phyloP scores from a whole-genome alignment of 2,797 vertebrate species.

The Coendou prehensilis region DNA sequence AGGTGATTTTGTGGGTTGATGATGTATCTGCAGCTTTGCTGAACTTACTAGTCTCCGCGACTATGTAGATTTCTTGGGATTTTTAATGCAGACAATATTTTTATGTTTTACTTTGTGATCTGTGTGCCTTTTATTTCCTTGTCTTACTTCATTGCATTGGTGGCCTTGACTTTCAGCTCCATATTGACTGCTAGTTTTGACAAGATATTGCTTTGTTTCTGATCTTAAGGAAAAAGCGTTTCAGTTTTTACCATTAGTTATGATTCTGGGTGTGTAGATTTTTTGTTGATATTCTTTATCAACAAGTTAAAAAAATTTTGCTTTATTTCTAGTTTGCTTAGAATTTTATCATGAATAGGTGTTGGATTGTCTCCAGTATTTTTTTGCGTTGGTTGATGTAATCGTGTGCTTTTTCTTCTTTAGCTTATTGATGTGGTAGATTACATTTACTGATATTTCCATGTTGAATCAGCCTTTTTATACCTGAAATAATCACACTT shows the following conservation, averaged over 20 bases:
- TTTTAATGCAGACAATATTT: not conserved
- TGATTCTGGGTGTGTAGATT: not conserved
- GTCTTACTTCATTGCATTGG: not conserved
- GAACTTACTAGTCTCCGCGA: not conserved
- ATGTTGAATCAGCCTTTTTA: not conserved
- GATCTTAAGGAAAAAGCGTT: not conserved
- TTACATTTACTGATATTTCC: slow-evolving; percentile 14
- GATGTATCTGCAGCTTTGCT: not conserved
- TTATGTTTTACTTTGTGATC: not conserved
- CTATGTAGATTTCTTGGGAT: not conserved
- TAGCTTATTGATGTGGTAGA: not conserved
- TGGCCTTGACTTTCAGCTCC: not conserved
- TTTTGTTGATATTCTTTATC: not conserved
- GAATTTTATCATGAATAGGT: not conserved
- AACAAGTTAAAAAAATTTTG: not conserved
- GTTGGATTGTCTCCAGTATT: not conserved
- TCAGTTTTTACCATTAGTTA: not conserved
- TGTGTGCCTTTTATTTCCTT: not conserved
- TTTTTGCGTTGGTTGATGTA: not conserved
- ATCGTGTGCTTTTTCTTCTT: not conserved
- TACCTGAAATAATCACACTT: not conserved
- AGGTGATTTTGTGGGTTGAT: not conserved
- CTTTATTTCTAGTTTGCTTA: slow-evolving; percentile 6
- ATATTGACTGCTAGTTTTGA: not conserved
- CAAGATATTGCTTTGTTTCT: not conserved